Conservation (phyloP, 2,888 invertebrate genomes). For the Campaea margaritaria region DNA sequence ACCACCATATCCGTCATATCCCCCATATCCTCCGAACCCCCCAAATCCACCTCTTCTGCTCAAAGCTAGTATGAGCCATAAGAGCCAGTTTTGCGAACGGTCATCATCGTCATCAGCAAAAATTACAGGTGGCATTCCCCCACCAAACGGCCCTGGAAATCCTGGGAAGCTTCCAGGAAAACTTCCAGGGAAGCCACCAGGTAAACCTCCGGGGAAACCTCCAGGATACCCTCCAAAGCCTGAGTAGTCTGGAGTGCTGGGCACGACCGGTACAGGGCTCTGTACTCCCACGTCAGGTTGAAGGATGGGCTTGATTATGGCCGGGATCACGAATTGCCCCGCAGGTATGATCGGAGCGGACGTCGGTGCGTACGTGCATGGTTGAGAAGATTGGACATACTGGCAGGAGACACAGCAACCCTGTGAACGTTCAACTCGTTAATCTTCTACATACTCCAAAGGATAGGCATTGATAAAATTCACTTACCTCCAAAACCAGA, state of each 20-base stretch:
- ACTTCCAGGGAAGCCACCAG: conserved; percentile 6
- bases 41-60: conserved; percentile 42
- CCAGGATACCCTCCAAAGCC: conserved; percentile 24
- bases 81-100: conserved; percentile 52
- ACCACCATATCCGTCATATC: conserved; percentile 26
- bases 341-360: conserved; percentile 35
- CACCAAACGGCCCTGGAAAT: conserved; percentile 22
- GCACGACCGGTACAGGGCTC: conserved; percentile 34
- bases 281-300: conserved; percentile 42
- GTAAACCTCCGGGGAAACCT: conserved; percentile 25
- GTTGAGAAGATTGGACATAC: conserved; percentile 23
- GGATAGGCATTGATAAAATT: conserved; percentile 5
- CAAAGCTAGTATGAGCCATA: conserved; percentile 61
- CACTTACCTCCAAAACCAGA: conserved; percentile 48
- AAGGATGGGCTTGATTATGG: conserved; percentile 57
- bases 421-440: conserved; percentile 29
- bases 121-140: conserved; percentile 55
- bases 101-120: conserved; percentile 48
- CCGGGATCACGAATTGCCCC: conserved; percentile 61
- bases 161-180: conserved; percentile 28
- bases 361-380: conserved; percentile 25
- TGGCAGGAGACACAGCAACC: conserved; percentile 32
- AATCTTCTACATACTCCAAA: not conserved
- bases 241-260: conserved; percentile 31
- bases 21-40: conserved; percentile 20